phyloP scores from a whole-genome alignment of 2,797 vertebrate genomes.

The Dromococcyx pavoninus region DNA sequence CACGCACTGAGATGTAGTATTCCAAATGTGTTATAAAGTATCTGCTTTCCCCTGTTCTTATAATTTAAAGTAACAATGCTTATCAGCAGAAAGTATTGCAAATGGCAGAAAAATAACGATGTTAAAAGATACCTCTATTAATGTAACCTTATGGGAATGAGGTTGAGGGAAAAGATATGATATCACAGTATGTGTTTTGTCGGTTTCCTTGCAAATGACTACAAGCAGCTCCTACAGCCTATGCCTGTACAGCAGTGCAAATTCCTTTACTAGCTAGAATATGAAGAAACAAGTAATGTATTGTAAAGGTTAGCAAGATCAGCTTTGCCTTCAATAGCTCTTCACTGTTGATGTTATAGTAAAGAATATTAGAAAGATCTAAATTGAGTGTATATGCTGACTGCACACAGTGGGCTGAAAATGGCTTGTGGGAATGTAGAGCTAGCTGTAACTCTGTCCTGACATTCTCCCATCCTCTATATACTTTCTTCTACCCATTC shows the following conservation, averaged over 20 bases:
- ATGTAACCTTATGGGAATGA: background rate
- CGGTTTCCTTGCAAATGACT: background rate
- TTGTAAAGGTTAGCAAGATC: background rate
- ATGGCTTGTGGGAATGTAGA: background rate
- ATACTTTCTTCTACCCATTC: background rate
- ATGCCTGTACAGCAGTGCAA: background rate
- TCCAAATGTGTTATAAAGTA: background rate
- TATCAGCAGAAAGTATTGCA: background rate
- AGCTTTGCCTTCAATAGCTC: background rate
- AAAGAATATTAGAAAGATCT: too few relatives aligned
- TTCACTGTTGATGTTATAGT: background rate
- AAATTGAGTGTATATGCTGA: background rate
- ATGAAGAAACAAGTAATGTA: background rate
- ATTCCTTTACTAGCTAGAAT: background rate
- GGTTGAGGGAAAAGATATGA: background rate
- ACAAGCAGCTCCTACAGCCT: background rate
- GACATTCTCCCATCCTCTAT: background rate
- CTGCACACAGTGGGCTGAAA: background rate
- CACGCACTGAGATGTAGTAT: background rate
- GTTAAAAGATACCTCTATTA: background rate
- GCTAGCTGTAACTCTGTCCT: background rate
- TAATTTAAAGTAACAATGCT: background rate
- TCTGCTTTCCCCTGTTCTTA: background rate
- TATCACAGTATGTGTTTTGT: background rate
- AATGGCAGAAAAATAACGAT: background rate